Evolutionary conservation across 2,797 vertebrate species (phyloP).

Genomic region (Artibeus jamaicensis): DNA sequence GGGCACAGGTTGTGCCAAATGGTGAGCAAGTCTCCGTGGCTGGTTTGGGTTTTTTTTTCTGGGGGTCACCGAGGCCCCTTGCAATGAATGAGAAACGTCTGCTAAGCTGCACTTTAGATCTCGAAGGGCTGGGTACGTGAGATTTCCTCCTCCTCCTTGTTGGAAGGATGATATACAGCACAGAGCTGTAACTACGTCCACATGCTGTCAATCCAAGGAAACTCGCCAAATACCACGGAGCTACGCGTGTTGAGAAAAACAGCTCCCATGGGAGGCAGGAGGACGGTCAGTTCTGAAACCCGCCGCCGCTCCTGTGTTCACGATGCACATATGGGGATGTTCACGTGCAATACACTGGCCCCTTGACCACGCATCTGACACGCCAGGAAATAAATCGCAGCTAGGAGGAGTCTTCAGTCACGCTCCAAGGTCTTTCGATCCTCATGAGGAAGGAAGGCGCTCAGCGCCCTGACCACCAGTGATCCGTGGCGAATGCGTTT

Average conservation of each 20-base stretch:
- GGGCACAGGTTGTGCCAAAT: accelerated
- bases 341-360: no score
- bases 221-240: background rate
- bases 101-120: accelerated
- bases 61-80: background rate
- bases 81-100: accelerated
- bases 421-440: background rate
- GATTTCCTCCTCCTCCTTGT: background rate
- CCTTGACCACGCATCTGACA: no score
- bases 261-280: background rate
- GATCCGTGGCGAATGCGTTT: accelerated
- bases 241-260: accelerated
- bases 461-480: background rate
- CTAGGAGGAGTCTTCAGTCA: background rate
- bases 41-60: no score
- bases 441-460: background rate
- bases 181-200: accelerated
- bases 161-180: accelerated
- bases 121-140: accelerated
- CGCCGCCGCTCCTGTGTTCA: accelerated
- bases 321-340: accelerated
- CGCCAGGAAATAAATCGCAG: background rate
- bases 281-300: background rate
- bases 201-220: background rate
- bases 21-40: background rate